Base-by-base conservation (phyloP, 2,888 invertebrate species). In the Himalopsyche japonica region DNA sequence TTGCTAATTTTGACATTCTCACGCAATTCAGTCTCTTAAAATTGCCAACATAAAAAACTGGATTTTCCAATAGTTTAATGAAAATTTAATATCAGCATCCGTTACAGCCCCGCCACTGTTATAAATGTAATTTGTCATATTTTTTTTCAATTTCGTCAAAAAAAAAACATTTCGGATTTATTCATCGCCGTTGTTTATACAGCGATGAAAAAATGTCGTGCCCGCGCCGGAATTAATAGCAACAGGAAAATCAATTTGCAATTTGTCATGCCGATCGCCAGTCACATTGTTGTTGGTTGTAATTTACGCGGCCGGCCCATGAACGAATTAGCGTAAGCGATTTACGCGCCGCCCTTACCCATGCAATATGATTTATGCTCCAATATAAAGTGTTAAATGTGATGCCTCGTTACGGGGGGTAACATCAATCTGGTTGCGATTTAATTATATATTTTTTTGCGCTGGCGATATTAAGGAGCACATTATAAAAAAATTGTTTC, bases 181-280 rank as follows among this genome's bases (percentile, higher is more conserved):
- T 70, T 27, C 24, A 27, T 70, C 30, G 27, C 24, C 30, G 70
- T 27, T 70, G 70, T 70, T 70, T 70, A 70, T 70, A 70, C 24
- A 10, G 70, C 24, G 8, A 79, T 47, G 24, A 43, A 79, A 78
- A 79, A 79, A 49, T 48, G 47, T 79, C 79, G 27, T 79, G 43
- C 48, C 47, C 49, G 57, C 80, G 15, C 27, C 18, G 49, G 20
- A 80, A 64, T 64, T 34, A 82, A 81, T 85, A 78, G 80, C 82
- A 37, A 83, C 80, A 64, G 82, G 77, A 80, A 83, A 81, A 86
- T 86, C 85, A 86, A 86, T 83, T 86, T 86, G 85, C 85, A 85
- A 86, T 86, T 86, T 83, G 85, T 85, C 86, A 83, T 47, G 57
- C 80, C 80, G 57, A 80, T 83, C 79, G 64, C 57, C 15, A 70